Evolutionary conservation across 1,140 invertebrate species (phyloP), one percentile per base, ranked within the genome.

Genomic region (Bombyx mandarina): DNA sequence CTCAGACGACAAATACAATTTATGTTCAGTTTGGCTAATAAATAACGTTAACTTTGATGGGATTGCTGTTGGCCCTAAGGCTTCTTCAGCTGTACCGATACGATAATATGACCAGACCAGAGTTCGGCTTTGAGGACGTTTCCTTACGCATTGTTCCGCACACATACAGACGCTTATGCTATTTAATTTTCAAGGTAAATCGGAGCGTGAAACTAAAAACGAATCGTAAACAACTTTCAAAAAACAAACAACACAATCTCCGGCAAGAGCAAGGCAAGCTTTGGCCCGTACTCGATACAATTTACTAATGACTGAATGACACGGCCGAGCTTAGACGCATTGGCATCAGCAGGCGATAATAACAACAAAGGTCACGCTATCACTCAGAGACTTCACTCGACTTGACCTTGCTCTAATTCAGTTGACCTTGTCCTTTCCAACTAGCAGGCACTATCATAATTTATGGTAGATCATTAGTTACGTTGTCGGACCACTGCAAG

Each of bases 351-450:
- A 66, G 66, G 56, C 69, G 77, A 80, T 82, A 80, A 79, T 79
- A 67, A 75, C 74, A 68, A 69, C 70, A 79, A 67, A 83, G 79
- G 82, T 77, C 82, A 71, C 71, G 79, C 80, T 85, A 83, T 83
- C 80, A 76, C 80, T 82, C 65, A 65, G 77, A 75, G 81, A 78
- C 72, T 75, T 66, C 60, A 73, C 66, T 69, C 73, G 67, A 55
- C 67, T 57, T 79, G 79, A 83, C 82, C 82, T 81, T 85, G 80
- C 80, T 75, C 82, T 60, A 80, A 62, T 71, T 83, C 69, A 66
- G 62, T 61, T 70, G 75, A 76, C 82, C 80, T 83, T 82, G 82
- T 75, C 76, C 75, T 69, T 69, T 71, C 71, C 59, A 76, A 76
- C 75, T 67, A 80, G 68, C 59, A 61, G 62, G 63, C 66, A 68